A percentile compares a stretch with the other conserved stretches of the same genome.
Conservation (phyloP, 2,797 vertebrate species). For the Huso huso region DNA sequence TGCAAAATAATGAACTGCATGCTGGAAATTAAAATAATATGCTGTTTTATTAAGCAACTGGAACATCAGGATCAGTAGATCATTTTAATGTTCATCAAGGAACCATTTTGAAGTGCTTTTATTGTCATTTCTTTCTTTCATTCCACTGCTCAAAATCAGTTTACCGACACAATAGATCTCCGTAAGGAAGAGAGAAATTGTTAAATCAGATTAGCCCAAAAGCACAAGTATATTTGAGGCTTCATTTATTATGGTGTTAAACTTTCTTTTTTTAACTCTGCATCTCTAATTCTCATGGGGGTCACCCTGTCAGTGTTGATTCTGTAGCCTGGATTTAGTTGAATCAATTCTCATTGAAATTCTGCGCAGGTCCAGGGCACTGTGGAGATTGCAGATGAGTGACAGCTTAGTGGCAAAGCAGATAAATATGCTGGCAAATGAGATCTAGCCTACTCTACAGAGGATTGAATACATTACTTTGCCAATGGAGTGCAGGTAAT, state of each 20-base stretch:
- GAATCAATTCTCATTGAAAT: constrained; percentile 74
- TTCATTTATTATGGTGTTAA: constrained; percentile 38
- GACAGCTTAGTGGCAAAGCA: constrained; percentile 65
- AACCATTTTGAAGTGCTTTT: constrained; percentile 32
- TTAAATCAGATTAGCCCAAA: constrained; percentile 24
- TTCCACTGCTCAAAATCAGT: constrained; percentile 32
- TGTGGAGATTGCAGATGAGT: constrained; percentile 64
- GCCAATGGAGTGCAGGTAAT: constrained; percentile 58
- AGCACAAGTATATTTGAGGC: constrained; percentile 27
- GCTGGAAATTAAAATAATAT: background rate
- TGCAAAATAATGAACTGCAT: background rate
- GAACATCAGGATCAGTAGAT: constrained; percentile 31
- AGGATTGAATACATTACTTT: constrained; percentile 71
- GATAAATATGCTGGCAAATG: constrained; percentile 71
- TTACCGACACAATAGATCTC: constrained; percentile 27
- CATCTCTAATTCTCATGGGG: constrained; percentile 53
- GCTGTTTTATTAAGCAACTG: constrained; percentile 24
- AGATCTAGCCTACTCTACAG: constrained; percentile 59
- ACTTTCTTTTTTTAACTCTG: constrained; percentile 31
- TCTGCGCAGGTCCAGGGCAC: constrained; percentile 60
- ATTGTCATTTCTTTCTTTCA: constrained; percentile 34
- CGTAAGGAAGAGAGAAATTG: constrained; percentile 4
- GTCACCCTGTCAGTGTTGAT: constrained; percentile 54
- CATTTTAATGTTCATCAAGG: constrained; percentile 34
- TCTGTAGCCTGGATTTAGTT: constrained; percentile 62